A percentile compares a stretch with the other conserved stretches of the same genome.
Conservation (phyloP, 2,888 invertebrate genomes). For the Mechanitis messenoides region DNA sequence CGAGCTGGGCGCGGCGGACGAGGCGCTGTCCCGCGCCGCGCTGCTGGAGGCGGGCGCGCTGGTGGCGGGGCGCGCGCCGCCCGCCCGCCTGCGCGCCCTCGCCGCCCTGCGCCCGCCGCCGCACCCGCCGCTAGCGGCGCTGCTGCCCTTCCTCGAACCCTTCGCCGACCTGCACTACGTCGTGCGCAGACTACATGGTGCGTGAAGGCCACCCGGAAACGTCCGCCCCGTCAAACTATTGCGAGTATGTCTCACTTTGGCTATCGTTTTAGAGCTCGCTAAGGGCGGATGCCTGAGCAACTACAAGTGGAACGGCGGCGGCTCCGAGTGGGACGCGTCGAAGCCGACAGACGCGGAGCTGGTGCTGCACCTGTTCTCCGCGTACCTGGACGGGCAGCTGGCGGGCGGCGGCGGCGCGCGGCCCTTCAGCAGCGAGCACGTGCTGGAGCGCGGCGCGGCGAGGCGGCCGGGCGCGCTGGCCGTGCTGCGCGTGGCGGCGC, state of each 20-base stretch:
- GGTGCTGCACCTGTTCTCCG: constrained; percentile 88
- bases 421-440: constrained; percentile 49
- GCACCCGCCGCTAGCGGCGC: constrained; percentile 57
- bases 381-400: constrained; percentile 90
- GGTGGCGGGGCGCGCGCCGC: constrained; percentile 33
- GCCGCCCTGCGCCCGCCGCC: constrained; percentile 43
- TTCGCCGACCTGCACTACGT: constrained; percentile 91
- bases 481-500: constrained; percentile 34
- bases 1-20: constrained; percentile 85
- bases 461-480: constrained; percentile 69
- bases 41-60: constrained; percentile 72
- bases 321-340: constrained; percentile 87
- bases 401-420: constrained; percentile 62
- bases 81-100: constrained; percentile 75
- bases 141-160: constrained; percentile 82
- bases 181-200: constrained; percentile 83
- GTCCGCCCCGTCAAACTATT: constrained; percentile 36
- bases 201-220: constrained; percentile 31
- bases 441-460: constrained; percentile 54
- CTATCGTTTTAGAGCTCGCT: constrained; percentile 76
- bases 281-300: constrained; percentile 92
- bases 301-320: constrained; percentile 92
- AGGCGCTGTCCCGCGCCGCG: constrained; percentile 82
- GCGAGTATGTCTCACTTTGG: not conserved
- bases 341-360: constrained; percentile 92